phyloP scores from a whole-genome alignment of 2,888 invertebrate species.

The Nephrotoma flavescens region DNA sequence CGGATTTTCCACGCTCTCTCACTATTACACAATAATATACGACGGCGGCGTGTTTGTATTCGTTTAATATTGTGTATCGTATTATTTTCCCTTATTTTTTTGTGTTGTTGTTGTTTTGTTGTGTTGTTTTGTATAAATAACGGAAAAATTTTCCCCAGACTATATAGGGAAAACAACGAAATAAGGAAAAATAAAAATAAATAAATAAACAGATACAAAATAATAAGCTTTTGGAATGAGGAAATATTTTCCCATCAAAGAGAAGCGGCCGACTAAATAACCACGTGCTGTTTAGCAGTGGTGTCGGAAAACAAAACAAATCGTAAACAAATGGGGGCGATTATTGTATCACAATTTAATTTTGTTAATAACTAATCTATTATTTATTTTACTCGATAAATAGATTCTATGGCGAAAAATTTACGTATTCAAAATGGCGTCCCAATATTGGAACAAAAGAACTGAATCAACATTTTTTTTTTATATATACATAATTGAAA shows the following conservation, averaged over 20 bases:
- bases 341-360: neutral
- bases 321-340: constrained; percentile 1
- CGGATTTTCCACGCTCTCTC: neutral
- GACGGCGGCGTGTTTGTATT: neutral
- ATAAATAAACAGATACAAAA: constrained; percentile 9
- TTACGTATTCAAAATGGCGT: neutral
- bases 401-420: neutral
- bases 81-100: neutral
- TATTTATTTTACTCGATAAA: neutral
- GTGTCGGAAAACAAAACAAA: constrained; percentile 13
- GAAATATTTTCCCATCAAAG: neutral
- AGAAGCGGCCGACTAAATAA: constrained; percentile 9
- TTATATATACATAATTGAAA: too few species aligned
- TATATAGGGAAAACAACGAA: neutral
- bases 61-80: neutral
- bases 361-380: neutral
- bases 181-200: neutral
- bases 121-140: neutral
- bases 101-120: neutral
- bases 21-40: neutral
- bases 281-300: constrained; percentile 13
- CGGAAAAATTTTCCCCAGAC: neutral
- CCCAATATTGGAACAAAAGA: neutral
- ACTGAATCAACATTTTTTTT: neutral
- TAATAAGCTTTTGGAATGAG: constrained; percentile 9